Evolutionary conservation across 2,797 vertebrate genomes (phyloP).

Genomic region (Lepus townsendii): DNA sequence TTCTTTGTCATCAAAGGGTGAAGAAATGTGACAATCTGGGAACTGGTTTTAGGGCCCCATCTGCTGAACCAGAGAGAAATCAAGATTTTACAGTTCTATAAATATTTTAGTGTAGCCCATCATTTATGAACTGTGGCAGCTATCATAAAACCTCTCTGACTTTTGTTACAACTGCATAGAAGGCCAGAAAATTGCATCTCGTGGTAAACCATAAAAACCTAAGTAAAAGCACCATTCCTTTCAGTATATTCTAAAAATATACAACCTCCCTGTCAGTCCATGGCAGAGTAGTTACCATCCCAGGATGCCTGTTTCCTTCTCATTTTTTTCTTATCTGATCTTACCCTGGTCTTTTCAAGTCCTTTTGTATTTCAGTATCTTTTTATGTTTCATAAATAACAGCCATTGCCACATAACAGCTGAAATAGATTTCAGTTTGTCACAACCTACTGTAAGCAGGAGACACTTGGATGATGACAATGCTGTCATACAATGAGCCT

Average conservation of each 20-base stretch:
- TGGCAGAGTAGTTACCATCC: constrained; percentile 90
- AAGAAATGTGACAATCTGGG: constrained; percentile 92
- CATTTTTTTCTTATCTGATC: constrained; percentile 90
- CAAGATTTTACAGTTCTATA: constrained; percentile 95
- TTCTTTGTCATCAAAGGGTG: constrained; percentile 91
- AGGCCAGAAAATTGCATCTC: constrained; percentile 94
- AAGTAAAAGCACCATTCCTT: constrained; percentile 93
- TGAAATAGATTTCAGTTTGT: constrained; percentile 90
- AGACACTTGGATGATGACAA: constrained; percentile 84
- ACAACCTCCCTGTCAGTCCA: constrained; percentile 91
- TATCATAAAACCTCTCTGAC: constrained; percentile 94
- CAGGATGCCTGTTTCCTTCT: constrained; percentile 89
- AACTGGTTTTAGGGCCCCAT: constrained; percentile 92
- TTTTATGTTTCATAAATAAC: constrained; percentile 91
- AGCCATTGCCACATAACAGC: constrained; percentile 84
- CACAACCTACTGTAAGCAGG: constrained; percentile 86
- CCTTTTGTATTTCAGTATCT: constrained; percentile 89
- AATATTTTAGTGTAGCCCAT: constrained; percentile 95
- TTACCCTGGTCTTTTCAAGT: constrained; percentile 89
- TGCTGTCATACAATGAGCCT: constrained; percentile 64
- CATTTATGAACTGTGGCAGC: constrained; percentile 94
- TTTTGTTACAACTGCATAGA: constrained; percentile 94
- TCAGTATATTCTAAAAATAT: constrained; percentile 94
- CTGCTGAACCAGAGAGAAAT: constrained; percentile 93
- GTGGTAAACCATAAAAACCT: constrained; percentile 94